These are phyloP conservation scores for Dicerorhinus sumatrensis DNA, from an alignment of 2,113 vertebrate species.

Conservation along the genomic window DNA sequence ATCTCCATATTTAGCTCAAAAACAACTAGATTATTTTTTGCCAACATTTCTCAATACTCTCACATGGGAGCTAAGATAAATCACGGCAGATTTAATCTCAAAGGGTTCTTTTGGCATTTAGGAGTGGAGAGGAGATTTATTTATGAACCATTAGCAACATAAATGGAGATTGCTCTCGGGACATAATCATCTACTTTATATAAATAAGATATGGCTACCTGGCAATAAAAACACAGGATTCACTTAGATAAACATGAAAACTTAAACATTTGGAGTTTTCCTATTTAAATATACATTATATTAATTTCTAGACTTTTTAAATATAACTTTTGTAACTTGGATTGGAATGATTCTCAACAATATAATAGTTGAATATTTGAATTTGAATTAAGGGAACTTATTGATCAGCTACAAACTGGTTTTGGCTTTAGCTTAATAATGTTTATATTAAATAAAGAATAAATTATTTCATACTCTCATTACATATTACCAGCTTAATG, in stretches of 20 bases:
- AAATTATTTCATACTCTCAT: constrained; percentile 45
- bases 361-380: constrained; percentile 40
- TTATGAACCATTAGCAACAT: constrained; percentile 72
- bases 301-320: constrained; percentile 56
- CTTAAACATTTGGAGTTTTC: constrained; percentile 23
- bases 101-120: constrained; percentile 24
- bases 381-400: constrained; percentile 50
- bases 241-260: constrained; percentile 60
- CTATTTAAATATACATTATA: constrained; percentile 2
- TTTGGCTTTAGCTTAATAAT: constrained; percentile 44
- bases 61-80: constrained; percentile 59
- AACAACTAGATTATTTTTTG: constrained; percentile 66
- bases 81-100: constrained; percentile 68
- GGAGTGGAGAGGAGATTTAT: constrained; percentile 60
- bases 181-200: constrained; percentile 67
- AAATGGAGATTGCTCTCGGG: constrained; percentile 66
- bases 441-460: constrained; percentile 43
- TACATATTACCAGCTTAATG: constrained; percentile 40
- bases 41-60: constrained; percentile 63
- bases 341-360: constrained; percentile 67
- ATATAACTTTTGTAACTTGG: constrained; percentile 20
- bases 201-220: constrained; percentile 49
- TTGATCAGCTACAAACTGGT: constrained; percentile 12
- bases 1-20: constrained; percentile 61
- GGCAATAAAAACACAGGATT: constrained; percentile 63